Evolutionary conservation across 2,888 invertebrate species (phyloP), one percentile per base, ranked within the genome.

Genomic region (Anoplius nigerrimus): DNA sequence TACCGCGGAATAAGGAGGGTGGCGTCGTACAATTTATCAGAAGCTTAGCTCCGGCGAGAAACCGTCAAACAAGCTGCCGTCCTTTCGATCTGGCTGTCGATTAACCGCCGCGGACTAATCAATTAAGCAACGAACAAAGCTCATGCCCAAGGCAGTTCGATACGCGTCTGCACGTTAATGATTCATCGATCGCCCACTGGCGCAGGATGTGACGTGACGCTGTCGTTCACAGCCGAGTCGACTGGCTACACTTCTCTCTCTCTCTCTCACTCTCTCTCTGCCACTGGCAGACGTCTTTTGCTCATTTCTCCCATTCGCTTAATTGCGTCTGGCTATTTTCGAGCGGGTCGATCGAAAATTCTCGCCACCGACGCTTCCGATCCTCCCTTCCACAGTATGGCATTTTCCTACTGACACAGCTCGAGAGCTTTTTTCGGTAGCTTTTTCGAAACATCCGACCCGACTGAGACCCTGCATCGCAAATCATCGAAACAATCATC

Each of bases 131-230:
- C 67, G 69, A 66, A 78, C 78, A 74, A 78, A 78, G 76, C 69
- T 71, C 71, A 61, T 68, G 78, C 66, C 74, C 16, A 59, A 48
- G 64, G 70, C 78, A 67, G 68, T 71, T 66, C 66, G 69, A 70
- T 76, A 62, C 58, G 63, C 71, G 73, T 56, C 43, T 60, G 51
- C 56, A 51, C 69, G 69, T 78, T 78, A 78, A 78, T 75, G 79
- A 77, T 78, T 82, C 81, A 82, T 79, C 78, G 82, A 77, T 78
- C 82, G 81, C 61, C 67, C 70, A 61, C 62, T 63, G 61, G 34
- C 34, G 34, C 34, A 34, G 11, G 11, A 11, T 34, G 34, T 34
- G 34, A 34, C 34, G 34, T 34, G 34, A 34, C 34, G 34, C 11
- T 34, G 34, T 34, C 34, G 34, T 34, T 34, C 34, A 34, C 34